Percentiles rank a stretch among this genome's conserved stretches.
These are phyloP conservation scores for Nycticryphes semicollaris DNA, from an alignment of 2,113 vertebrate genomes.

Conservation along the genomic window DNA sequence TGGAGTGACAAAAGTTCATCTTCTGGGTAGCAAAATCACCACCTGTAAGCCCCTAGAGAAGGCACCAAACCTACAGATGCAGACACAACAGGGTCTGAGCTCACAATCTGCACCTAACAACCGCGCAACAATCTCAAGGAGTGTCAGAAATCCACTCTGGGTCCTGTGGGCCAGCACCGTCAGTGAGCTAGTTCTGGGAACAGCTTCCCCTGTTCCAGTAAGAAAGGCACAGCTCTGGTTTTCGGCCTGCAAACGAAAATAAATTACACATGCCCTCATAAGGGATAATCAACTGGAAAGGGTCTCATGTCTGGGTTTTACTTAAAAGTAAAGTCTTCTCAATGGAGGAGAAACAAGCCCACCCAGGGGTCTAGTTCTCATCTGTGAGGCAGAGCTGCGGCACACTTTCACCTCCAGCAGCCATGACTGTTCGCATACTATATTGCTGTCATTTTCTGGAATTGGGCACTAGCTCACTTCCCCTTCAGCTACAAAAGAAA, in stretches of 20 bases:
- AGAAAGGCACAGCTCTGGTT: neutral
- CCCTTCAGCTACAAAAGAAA: neutral
- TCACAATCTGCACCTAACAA: neutral
- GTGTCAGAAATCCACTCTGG: neutral
- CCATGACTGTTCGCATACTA: neutral
- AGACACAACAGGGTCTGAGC: neutral
- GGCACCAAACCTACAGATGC: neutral
- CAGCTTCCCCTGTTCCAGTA: neutral
- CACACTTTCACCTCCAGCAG: neutral
- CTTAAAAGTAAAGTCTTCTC: neutral
- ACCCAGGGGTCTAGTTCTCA: neutral
- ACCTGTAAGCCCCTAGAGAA: neutral
- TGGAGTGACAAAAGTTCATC: neutral
- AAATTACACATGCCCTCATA: neutral
- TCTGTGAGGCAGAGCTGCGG: neutral
- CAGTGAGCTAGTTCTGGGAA: neutral
- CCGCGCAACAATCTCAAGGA: rapidly evolving
- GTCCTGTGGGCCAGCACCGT: neutral
- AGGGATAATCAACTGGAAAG: neutral
- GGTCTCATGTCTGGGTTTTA: neutral
- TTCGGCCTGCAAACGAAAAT: neutral
- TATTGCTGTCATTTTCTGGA: neutral
- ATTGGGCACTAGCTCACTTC: neutral
- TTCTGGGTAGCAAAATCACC: neutral
- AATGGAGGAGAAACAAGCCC: neutral